Evolutionary conservation across 2,797 vertebrate species (phyloP), one percentile per base, ranked within the genome.

Genomic region (Vespertilio murinus): DNA sequence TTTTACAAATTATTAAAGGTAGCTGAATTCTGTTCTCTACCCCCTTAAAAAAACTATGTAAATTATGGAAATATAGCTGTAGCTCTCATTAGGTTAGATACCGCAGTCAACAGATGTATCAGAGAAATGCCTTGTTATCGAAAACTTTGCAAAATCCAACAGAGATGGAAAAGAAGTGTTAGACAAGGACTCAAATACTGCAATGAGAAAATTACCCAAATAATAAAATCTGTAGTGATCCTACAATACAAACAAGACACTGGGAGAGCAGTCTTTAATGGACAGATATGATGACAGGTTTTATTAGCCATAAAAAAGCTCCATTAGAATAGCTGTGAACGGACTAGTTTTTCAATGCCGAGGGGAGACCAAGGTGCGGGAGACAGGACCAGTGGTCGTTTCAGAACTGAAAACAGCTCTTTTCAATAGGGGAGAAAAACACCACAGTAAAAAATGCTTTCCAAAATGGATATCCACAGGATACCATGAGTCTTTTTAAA

Each of bases 341-440:
- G 33, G 30, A 82, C 38, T 9, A 7, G 11, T 25, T 87, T 90
- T 95, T n/a, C 64, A 81, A 30, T 42, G 45, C 84, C 94, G 22
- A 78, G 49, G 42, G 83, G 54, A 75, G 30, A 35, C n/a, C 33
- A 35, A 35, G 35, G 59, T 84, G 16, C 42, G 25, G 35, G 18
- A 86, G 45, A 83, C 13, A 69, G 54, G 73, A 54, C 81, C 61
- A 83, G 61, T 40, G 33, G 28, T 25, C 87, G 67, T 85, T 85
- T 95, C 30, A 69, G 52, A 90, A 87, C 1, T 94, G n/a, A 14
- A 95, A 95, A 88, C 35, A 82, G 71, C 86, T 65, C 38, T 70
- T 79, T 85, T 80, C 71, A 54, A 54, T 30, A 22, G 28, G 42
- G 4, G 20, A 40, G 25, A 47, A 47, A 45, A 65, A n/a, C 47